Conservation (phyloP, 2,888 invertebrate genomes). For the Melipona bicolor region DNA sequence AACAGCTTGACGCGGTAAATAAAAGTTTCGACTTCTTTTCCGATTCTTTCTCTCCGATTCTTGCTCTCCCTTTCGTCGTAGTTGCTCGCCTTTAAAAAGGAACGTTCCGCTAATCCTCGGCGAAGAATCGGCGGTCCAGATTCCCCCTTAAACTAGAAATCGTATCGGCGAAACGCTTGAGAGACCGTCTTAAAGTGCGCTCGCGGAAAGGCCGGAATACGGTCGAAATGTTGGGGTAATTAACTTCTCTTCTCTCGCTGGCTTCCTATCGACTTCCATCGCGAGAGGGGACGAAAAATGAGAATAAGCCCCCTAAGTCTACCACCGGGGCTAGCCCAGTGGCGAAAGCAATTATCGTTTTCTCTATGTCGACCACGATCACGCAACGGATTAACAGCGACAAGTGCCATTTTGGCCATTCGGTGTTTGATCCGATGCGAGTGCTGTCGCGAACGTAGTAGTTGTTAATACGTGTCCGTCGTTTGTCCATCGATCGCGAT, state of each 20-base stretch:
- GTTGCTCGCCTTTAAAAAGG: slow-evolving; percentile 4
- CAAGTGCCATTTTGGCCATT: slow-evolving; percentile 21
- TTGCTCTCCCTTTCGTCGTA: too few relatives aligned
- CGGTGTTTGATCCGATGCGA: background rate
- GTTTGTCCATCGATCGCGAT: background rate
- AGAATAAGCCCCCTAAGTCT: background rate
- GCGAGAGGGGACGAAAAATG: background rate
- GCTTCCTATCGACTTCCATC: background rate
- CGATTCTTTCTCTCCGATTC: too few relatives aligned
- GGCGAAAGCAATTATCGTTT: slow-evolving; percentile 1
- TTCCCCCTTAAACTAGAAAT: slow-evolving; percentile 21
- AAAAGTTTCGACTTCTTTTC: slow-evolving; percentile 1
- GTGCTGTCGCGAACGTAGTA: background rate
- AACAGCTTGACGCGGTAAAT: slow-evolving; percentile 9
- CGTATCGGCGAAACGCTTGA: slow-evolving; percentile 5
- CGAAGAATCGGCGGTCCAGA: background rate
- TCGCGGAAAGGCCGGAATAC: background rate
- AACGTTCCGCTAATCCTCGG: slow-evolving; percentile 1
- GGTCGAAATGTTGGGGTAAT: slow-evolving; percentile 33
- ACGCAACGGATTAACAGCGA: slow-evolving; percentile 10
- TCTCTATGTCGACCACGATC: background rate
- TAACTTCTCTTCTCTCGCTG: background rate
- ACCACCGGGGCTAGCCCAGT: too few relatives aligned
- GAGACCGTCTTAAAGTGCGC: background rate
- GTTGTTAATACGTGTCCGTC: background rate